Evolutionary conservation across 2,888 invertebrate genomes (phyloP).

Genomic region (Peribatodes rhomboidaria): DNA sequence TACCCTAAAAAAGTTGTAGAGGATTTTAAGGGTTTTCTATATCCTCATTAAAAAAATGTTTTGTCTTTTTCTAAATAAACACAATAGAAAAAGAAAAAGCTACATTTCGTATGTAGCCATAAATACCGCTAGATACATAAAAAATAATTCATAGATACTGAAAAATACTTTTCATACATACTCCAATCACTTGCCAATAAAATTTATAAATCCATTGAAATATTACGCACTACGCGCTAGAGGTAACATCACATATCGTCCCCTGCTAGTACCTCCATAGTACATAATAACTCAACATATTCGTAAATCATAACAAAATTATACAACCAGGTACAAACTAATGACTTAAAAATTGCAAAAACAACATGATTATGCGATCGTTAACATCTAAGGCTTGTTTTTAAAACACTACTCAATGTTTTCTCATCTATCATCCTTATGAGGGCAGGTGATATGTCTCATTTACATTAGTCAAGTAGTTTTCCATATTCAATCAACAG

Average conservation of each 20-base stretch:
- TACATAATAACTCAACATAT: too few relatives aligned
- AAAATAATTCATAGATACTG: constrained; percentile 1
- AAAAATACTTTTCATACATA: not conserved
- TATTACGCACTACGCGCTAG: too few relatives aligned
- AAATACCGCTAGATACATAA: too few relatives aligned
- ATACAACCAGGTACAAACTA: constrained; percentile 40
- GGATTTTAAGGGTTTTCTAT: too few relatives aligned
- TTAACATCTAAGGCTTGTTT: constrained; percentile 9
- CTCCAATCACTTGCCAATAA: constrained; percentile 31
- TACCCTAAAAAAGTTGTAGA: too few relatives aligned
- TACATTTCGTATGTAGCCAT: too few relatives aligned
- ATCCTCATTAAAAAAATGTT: too few relatives aligned
- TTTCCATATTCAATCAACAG: not conserved
- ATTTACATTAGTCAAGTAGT: not conserved
- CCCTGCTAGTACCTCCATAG: too few relatives aligned
- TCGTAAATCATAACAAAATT: constrained; percentile 37
- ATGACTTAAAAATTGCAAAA: constrained; percentile 39
- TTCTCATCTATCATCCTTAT: not conserved
- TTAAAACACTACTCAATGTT: constrained; percentile 8
- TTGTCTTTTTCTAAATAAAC: too few relatives aligned
- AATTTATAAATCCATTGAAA: constrained; percentile 25
- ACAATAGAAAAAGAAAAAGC: too few relatives aligned
- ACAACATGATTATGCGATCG: constrained; percentile 18
- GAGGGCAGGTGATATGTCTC: not conserved
- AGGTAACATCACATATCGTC: too few relatives aligned